Percentiles rank a stretch among this genome's conserved stretches.
Evolutionary conservation across 2,797 vertebrate species (phyloP).

Genomic region (Xyrichtys novacula): DNA sequence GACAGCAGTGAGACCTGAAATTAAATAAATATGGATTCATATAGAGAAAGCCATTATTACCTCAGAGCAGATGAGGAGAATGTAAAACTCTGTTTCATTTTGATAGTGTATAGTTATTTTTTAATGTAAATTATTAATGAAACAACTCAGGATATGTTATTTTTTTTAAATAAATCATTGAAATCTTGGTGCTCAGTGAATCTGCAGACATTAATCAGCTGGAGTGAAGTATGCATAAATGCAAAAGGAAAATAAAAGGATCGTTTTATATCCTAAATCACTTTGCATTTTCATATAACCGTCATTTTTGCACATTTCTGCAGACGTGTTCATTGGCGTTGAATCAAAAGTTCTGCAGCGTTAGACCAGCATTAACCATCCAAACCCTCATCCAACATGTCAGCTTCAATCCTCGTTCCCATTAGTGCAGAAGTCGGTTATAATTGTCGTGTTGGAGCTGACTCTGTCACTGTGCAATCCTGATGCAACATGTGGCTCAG

Average conservation of each 20-base stretch:
- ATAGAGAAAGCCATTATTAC: background rate
- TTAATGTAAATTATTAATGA: background rate
- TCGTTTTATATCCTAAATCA: background rate
- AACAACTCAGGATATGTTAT: background rate
- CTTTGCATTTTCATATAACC: too few relatives aligned
- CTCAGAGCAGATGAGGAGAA: constrained; percentile 23
- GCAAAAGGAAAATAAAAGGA: background rate
- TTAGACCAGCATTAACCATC: constrained; percentile 39
- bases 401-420: constrained; percentile 64
- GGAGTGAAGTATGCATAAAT: background rate
- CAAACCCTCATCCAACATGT: constrained; percentile 42
- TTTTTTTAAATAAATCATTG: background rate
- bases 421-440: constrained; percentile 59
- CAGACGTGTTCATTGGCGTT: too few relatives aligned
- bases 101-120: background rate
- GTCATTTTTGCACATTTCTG: background rate
- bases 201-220: background rate
- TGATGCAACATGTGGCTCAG: constrained; percentile 66
- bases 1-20: constrained; percentile 36
- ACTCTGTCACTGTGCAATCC: constrained; percentile 48
- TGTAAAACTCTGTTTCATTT: constrained; percentile 2
- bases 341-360: background rate
- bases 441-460: constrained; percentile 56
- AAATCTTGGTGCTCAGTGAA: background rate
- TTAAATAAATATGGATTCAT: constrained; percentile 51